Base-by-base conservation (phyloP, 1,140 invertebrate species). In the Drosophila tani region DNA sequence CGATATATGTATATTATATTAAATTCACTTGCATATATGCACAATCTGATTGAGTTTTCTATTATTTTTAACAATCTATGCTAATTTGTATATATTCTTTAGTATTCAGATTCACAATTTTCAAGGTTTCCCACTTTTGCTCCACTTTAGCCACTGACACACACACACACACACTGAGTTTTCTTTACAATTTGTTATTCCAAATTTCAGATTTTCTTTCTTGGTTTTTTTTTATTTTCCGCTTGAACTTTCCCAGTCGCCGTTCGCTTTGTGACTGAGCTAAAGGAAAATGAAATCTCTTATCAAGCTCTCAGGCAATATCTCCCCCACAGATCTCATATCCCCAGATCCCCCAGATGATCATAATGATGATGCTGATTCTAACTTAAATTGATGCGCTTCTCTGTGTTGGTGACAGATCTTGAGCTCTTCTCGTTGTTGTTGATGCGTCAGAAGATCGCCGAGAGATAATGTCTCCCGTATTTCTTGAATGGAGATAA, bases 181-280 rank as follows among this genome's bases (percentile, higher is more conserved):
- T 41, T 24, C 32, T 53, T 45, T 45, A 19, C n/a, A 50, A 21
- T 60, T 43, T 70, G 21, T 32, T 45, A 35, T 27, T 27, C 24
- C 35, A 43, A 58, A 43, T 24, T 24, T 24, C 21, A 24, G 21
- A 24, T n/a, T 17, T 49, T 12, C 12, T 32, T n/a, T 8, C 27
- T 59, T 11, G n/a, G 0, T 46, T 43, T 40, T 21, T 21, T 11
- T 32, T 45, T 40, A 51, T 50, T 70, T 47, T 47, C 45, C 53
- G 64, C 62, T 66, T 53, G 32, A 79, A 85, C 85, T 85, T 90
- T 73, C 50, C 66, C 56, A 91, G 79, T 82, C 65, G 81, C 79
- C 75, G 86, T 85, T 82, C 86, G 82, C 79, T 65, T 60, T 65
- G 75, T 82, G 79, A 90, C 85, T 90, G 82, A 88, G 50, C 75